phyloP scores from a whole-genome alignment of 23 tunicate genomes.

The Trididemnum nubilum region DNA sequence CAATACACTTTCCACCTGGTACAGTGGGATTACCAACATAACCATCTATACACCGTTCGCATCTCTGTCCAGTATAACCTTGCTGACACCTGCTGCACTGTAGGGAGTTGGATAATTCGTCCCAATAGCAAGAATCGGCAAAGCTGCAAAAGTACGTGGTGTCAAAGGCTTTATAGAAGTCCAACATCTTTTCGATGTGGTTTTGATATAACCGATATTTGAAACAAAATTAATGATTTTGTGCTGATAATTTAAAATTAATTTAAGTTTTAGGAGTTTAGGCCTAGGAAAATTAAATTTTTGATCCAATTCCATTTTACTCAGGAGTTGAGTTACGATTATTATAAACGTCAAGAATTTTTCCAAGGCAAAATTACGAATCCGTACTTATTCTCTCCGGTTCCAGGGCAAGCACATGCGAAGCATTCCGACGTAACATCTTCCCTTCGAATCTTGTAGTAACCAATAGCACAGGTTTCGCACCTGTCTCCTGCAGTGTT shows the following conservation, averaged over 20 bases:
- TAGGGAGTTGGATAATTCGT: constrained; percentile 23
- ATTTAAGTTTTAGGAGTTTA: too few species aligned
- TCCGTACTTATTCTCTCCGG: constrained; percentile 69
- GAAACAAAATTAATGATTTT: too few species aligned
- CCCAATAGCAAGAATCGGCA: constrained; percentile 62
- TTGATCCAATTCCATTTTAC: too few species aligned
- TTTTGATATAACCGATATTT: too few species aligned
- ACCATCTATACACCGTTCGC: constrained; percentile 69
- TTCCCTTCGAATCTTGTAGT: constrained; percentile 21
- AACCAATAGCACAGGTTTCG: constrained; percentile 62
- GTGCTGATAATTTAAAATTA: too few species aligned
- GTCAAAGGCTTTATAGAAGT: too few species aligned
- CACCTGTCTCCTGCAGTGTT: constrained; percentile 74
- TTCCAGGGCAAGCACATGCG: constrained; percentile 82
- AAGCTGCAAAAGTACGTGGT: constrained; percentile 58
- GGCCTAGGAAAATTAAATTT: too few species aligned
- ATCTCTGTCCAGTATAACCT: constrained; percentile 67
- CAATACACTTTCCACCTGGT: constrained; percentile 36
- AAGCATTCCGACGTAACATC: constrained; percentile 28
- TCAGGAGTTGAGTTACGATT: too few species aligned
- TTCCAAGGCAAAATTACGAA: too few species aligned
- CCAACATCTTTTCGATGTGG: too few species aligned
- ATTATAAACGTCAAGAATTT: too few species aligned
- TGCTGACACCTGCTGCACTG: constrained; percentile 65
- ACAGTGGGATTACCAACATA: constrained; percentile 58